Evolutionary conservation across 2,888 invertebrate species (phyloP).

Genomic region (Dynastes grantii): DNA sequence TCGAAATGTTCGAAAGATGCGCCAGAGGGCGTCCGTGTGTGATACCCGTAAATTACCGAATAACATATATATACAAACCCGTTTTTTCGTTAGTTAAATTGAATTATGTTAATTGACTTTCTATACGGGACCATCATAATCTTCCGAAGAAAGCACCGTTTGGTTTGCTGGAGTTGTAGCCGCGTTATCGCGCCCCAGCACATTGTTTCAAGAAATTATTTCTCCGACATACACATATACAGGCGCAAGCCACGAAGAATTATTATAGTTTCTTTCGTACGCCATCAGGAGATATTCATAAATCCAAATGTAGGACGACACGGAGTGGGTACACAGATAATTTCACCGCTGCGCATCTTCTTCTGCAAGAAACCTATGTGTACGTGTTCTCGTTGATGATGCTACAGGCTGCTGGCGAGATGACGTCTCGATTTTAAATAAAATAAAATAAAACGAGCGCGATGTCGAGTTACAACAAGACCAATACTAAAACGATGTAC

Average conservation of each 20-base stretch:
- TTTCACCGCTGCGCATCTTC: conserved; percentile 15
- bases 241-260: background rate
- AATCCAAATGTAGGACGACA: conserved; percentile 16
- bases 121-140: conserved; percentile 1
- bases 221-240: background rate
- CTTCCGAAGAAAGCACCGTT: background rate
- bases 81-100: conserved; percentile 4
- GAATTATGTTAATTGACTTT: conserved; percentile 29
- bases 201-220: conserved; percentile 6
- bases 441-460: too few relatives aligned
- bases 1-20: background rate
- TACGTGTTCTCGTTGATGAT: background rate
- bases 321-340: background rate
- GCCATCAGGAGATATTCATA: conserved; percentile 19
- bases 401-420: too few relatives aligned
- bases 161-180: too few relatives aligned
- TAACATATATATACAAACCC: background rate
- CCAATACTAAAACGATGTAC: too few relatives aligned
- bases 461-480: too few relatives aligned
- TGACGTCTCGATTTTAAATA: too few relatives aligned
- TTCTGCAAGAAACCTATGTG: conserved; percentile 14
- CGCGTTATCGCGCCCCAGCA: background rate
- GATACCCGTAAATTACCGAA: background rate
- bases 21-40: background rate
- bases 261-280: background rate